Evolutionary conservation across 2,113 vertebrate genomes (phyloP).

Genomic region (Pseudorectes ferrugineus): DNA sequence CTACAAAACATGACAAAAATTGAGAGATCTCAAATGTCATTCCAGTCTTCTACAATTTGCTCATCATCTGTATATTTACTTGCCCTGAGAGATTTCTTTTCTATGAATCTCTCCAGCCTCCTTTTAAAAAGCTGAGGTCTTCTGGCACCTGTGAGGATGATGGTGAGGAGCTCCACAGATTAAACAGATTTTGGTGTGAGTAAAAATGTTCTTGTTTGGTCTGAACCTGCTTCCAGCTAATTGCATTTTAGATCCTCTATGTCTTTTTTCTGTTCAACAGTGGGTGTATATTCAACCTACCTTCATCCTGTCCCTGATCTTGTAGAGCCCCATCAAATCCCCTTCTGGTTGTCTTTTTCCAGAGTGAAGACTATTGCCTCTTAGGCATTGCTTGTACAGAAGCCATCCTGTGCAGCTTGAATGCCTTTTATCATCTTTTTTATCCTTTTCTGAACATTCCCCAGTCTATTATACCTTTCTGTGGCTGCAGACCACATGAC

Average conservation of each 20-base stretch:
- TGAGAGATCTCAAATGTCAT: neutral
- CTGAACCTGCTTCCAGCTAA: neutral
- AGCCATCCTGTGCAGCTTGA: neutral
- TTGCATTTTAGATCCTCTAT: neutral
- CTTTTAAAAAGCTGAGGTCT: neutral
- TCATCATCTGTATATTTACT: neutral
- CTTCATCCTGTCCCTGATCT: neutral
- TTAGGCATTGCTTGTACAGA: neutral
- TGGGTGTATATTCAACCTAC: neutral
- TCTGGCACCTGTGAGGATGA: neutral
- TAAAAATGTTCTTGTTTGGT: neutral
- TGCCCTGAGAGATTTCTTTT: neutral
- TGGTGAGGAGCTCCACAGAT: neutral
- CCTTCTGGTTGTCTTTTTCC: neutral
- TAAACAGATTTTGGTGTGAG: neutral
- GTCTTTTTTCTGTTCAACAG: neutral
- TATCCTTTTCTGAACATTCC: neutral
- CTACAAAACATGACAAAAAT: neutral
- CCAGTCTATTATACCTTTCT: neutral
- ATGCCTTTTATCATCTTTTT: neutral
- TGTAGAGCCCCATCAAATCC: neutral
- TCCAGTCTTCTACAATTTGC: neutral
- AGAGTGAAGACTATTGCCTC: neutral
- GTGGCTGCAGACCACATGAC: neutral
- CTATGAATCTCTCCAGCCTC: neutral